phyloP scores from a whole-genome alignment of 1,140 invertebrate genomes.

The Dendrolimus kikuchii region DNA sequence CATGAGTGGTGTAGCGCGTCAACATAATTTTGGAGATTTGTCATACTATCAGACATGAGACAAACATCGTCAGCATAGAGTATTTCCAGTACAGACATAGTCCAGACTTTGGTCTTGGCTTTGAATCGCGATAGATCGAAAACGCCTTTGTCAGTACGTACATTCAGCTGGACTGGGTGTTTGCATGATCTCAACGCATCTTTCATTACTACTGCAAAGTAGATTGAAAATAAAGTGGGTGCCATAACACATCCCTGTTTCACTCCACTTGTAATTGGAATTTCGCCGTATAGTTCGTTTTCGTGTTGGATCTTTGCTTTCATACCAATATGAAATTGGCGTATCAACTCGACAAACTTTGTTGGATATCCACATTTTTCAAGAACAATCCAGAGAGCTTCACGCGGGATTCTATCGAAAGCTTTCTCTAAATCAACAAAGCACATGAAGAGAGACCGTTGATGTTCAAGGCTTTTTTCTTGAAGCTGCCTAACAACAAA shows the following conservation, averaged over 20 bases:
- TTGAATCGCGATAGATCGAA: slow-evolving; percentile 1
- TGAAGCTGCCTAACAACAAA: slow-evolving; percentile 21
- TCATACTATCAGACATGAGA: slow-evolving; percentile 14
- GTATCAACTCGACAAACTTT: slow-evolving; percentile 12
- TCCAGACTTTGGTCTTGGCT: slow-evolving; percentile 6
- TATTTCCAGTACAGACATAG: slow-evolving; percentile 5
- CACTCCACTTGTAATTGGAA: slow-evolving; percentile 16
- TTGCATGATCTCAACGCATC: slow-evolving; percentile 9
- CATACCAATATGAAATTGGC: slow-evolving; percentile 17
- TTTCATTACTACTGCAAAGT: slow-evolving; percentile 18
- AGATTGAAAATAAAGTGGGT: slow-evolving; percentile 18
- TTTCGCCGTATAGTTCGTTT: slow-evolving; percentile 11
- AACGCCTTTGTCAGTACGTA: too few species aligned
- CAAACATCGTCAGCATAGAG: slow-evolving; percentile 18
- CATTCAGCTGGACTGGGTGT: not conserved
- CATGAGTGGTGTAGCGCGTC: slow-evolving; percentile 12
- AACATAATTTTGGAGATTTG: slow-evolving; percentile 9
- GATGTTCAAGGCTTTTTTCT: slow-evolving; percentile 24
- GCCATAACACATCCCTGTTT: slow-evolving; percentile 21
- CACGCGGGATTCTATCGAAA: slow-evolving; percentile 16
- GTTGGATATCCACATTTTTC: slow-evolving; percentile 8
- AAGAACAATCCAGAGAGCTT: slow-evolving; percentile 12
- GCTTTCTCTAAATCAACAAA: slow-evolving; percentile 30
- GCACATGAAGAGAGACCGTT: slow-evolving; percentile 18
- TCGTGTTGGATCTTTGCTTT: slow-evolving; percentile 14